Base-by-base conservation (phyloP, 2,797 vertebrate genomes). In the Ctenosaura bakeri region DNA sequence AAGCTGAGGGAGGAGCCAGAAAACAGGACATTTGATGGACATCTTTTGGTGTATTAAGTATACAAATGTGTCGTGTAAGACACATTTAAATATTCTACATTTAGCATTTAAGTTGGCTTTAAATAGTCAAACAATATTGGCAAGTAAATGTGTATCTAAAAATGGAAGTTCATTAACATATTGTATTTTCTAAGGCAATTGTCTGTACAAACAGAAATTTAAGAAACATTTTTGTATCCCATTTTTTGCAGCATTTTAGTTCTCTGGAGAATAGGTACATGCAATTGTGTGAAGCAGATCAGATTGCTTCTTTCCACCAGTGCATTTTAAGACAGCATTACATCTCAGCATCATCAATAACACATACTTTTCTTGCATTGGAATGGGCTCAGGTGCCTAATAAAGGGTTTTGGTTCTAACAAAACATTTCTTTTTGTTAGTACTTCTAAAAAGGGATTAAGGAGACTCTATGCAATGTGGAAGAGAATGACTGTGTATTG, bases 321-420 rank as follows among this genome's bases (percentile, higher is more conserved):
- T 52, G 64, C 46, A 71, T 85, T 85, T 50, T 85, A 85, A 69
- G 18, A n/a, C 32, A 69, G 12, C 8, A 71, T 85, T 85, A n/a
- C 66, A 14, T 20, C 24, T 84, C 7, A 50, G 20, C 83, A 50
- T 50, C 24, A 13, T 73, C 71, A 73, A 18, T 84, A 73, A 50
- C 1, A 18, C 10, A 32, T 54, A 71, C 50, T 54, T 73, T 54
- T 1, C 66, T 32, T 13, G 50, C 42, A 54, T 52, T 50, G 64
- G 16, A 52, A 71, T 50, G 46, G 42, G 46, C 18, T 52, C 42
- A 71, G 42, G 42, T 54, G 14, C 29, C 64, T 42, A 64, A 83
- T 83, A 35, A 64, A 35, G 1, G 54, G 10, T 9, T 24, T 46
- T 2, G 77, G 2, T 22, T 46, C 22, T 78, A 12, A 4, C 7